Evolutionary conservation across 1,140 invertebrate species (phyloP).

Genomic region (Cotesia chilonis): DNA sequence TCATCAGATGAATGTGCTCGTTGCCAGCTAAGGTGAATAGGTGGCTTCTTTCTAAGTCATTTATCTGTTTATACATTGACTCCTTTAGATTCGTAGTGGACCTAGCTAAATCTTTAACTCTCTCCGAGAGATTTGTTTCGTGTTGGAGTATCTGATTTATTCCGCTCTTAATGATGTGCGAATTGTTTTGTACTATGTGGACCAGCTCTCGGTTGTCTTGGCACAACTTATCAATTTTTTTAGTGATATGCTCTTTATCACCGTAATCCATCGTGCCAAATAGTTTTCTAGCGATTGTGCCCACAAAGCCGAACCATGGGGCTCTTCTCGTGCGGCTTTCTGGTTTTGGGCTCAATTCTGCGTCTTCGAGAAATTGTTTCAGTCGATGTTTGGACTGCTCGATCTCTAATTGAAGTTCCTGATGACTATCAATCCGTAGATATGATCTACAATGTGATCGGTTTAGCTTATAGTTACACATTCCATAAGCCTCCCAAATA

Average conservation of each 20-base stretch:
- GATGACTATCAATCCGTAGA: neutral
- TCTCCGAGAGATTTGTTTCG: no score
- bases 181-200: neutral
- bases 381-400: neutral
- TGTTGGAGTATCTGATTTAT: no score
- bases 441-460: neutral
- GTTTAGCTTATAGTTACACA: no score
- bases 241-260: slow-evolving; percentile 8
- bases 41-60: no score
- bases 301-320: slow-evolving; percentile 13
- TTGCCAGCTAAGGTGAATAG: no score
- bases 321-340: neutral
- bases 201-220: neutral
- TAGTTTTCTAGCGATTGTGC: neutral
- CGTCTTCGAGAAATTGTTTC: neutral
- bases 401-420: neutral
- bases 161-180: no score
- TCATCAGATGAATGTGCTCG: no score
- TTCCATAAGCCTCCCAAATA: no score
- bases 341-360: neutral
- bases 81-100: no score
- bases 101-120: no score
- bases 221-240: slow-evolving; percentile 10
- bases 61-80: no score
- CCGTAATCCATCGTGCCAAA: slow-evolving; percentile 19